A percentile compares a stretch with the other conserved stretches of the same genome.
Conservation (phyloP, 2,797 vertebrate species). For the Potorous gilbertii region DNA sequence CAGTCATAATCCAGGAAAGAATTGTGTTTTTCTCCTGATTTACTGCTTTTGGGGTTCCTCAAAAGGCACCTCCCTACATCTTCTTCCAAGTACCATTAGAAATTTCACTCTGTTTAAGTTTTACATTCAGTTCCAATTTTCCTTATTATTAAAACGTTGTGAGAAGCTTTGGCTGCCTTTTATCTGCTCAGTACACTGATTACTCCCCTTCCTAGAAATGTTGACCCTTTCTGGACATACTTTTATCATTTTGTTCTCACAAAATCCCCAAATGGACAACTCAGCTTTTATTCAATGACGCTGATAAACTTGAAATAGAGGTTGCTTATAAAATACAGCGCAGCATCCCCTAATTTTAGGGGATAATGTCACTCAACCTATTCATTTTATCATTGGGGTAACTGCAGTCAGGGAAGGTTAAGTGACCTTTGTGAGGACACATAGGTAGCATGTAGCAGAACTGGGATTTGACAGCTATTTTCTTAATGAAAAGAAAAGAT, state of each 20-base stretch:
- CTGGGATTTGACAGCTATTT: conserved; percentile 6
- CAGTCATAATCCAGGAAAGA: conserved; percentile 25
- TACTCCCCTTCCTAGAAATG: conserved; percentile 4
- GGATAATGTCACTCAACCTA: neutral
- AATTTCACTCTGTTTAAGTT: conserved; percentile 33
- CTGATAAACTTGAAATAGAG: conserved; percentile 34
- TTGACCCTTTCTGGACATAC: neutral
- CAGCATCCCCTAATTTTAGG: neutral
- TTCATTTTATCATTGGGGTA: neutral
- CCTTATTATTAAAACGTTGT: conserved; percentile 43
- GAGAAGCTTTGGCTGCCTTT: conserved; percentile 15
- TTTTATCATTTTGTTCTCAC: conserved; percentile 41
- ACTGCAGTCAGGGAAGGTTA: neutral
- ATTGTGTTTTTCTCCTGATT: conserved; percentile 14
- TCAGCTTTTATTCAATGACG: neutral
- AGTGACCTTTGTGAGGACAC: neutral
- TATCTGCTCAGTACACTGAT: neutral
- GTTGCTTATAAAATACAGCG: neutral
- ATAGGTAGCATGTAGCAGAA: neutral
- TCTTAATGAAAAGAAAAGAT: conserved; percentile 50
- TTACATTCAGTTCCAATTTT: conserved; percentile 49
- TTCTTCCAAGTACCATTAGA: conserved; percentile 19
- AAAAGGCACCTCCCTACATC: neutral
- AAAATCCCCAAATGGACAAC: conserved; percentile 21
- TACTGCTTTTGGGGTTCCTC: neutral